Percentiles rank a stretch among this genome's conserved stretches.
Evolutionary conservation across 35 echinoderm and acorn worm species (phyloP).

Genomic region (Holothuria glaberrima): DNA sequence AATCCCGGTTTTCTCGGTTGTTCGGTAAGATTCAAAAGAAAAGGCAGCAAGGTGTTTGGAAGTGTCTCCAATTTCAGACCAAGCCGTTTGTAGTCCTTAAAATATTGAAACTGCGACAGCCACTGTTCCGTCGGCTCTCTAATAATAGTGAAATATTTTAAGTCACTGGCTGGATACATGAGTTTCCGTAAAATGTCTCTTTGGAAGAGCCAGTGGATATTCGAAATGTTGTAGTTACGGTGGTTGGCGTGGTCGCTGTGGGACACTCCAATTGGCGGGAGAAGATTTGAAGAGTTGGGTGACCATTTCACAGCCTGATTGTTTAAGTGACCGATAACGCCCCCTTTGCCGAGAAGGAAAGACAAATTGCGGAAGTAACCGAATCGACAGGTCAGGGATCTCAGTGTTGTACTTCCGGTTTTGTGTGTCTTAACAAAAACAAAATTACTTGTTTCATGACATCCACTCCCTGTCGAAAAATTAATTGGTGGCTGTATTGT

Average conservation of each 20-base stretch:
- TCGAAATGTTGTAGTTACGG: slow-evolving; percentile 65
- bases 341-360: slow-evolving; percentile 23
- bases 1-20: not conserved
- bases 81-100: not conserved
- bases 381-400: slow-evolving; percentile 58
- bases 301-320: not conserved
- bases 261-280: slow-evolving; percentile 55
- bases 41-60: not conserved
- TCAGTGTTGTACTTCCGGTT: slow-evolving; percentile 69
- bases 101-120: slow-evolving; percentile 38
- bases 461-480: not conserved
- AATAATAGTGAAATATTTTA: slow-evolving; percentile 17
- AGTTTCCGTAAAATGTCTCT: not conserved
- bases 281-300: not conserved
- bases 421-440: slow-evolving; percentile 82
- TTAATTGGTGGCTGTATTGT: too few species aligned
- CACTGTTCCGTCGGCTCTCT: slow-evolving; percentile 13
- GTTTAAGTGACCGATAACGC: slow-evolving; percentile 1
- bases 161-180: not conserved
- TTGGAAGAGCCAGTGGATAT: slow-evolving; percentile 27
- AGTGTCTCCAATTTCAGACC: not conserved
- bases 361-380: slow-evolving; percentile 55
- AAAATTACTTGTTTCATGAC: slow-evolving; percentile 38
- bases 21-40: not conserved
- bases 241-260: slow-evolving; percentile 47